phyloP scores from a whole-genome alignment of 1,140 invertebrate genomes.

The Achroia grisella region DNA sequence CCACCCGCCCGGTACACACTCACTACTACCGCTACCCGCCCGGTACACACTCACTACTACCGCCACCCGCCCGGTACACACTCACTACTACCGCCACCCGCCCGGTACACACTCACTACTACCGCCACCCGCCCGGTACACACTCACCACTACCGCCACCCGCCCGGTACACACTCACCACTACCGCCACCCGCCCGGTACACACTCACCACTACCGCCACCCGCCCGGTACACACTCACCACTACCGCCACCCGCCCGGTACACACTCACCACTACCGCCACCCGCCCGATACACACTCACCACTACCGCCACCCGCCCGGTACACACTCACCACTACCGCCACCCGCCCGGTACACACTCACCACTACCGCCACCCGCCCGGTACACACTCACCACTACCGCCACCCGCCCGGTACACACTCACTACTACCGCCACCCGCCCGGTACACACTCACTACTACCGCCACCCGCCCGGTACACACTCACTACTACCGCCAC shows the following conservation, averaged over 20 bases:
- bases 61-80: not conserved
- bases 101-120: constrained; percentile 11
- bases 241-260: not conserved
- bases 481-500: constrained; percentile 1
- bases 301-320: not conserved
- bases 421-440: not conserved
- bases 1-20: not conserved
- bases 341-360: constrained; percentile 20
- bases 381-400: not conserved
- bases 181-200: not conserved
- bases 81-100: constrained; percentile 32
- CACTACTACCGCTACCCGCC: not conserved
- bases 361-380: not conserved
- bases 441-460: constrained; percentile 14
- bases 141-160: not conserved
- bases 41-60: not conserved
- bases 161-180: not conserved
- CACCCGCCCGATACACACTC: not conserved
- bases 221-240: constrained; percentile 15
- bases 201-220: constrained; percentile 28
- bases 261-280: not conserved
- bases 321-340: constrained; percentile 20
- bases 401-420: not conserved
- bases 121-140: not conserved
- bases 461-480: constrained; percentile 23